A percentile compares a stretch with the other conserved stretches of the same genome.
Conservation (phyloP, 1,140 invertebrate genomes). For the Lepidurus couesii region DNA sequence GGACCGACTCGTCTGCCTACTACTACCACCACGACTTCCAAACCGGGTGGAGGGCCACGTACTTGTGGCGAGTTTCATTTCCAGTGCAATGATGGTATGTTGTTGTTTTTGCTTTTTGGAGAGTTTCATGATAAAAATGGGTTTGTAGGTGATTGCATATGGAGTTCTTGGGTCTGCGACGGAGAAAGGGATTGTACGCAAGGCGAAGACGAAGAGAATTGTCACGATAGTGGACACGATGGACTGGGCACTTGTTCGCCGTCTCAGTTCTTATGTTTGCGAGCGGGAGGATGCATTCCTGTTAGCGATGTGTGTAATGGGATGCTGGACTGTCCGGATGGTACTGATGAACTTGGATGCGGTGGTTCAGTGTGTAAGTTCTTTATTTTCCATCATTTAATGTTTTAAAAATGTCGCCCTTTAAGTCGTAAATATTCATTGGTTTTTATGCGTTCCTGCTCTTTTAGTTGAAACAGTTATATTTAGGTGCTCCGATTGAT, state of each 20-base stretch:
- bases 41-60: slow-evolving; percentile 37
- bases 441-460: no score
- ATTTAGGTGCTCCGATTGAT: no score
- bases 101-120: slow-evolving; percentile 21
- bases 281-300: slow-evolving; percentile 64
- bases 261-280: slow-evolving; percentile 63
- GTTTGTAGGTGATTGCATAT: slow-evolving; percentile 60
- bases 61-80: slow-evolving; percentile 61
- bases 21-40: slow-evolving; percentile 37
- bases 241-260: slow-evolving; percentile 49
- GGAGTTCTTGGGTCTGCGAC: slow-evolving; percentile 67
- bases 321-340: slow-evolving; percentile 65
- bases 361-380: slow-evolving; percentile 32
- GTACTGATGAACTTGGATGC: slow-evolving; percentile 62
- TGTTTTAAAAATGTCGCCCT: background rate
- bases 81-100: slow-evolving; percentile 59
- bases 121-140: slow-evolving; percentile 31
- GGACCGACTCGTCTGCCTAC: slow-evolving; percentile 45
- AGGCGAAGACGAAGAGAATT: slow-evolving; percentile 57
- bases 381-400: background rate
- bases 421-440: background rate
- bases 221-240: slow-evolving; percentile 36
- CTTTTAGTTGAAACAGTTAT: no score
- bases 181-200: slow-evolving; percentile 54
- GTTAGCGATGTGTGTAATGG: slow-evolving; percentile 61